Evolutionary conservation across 2,888 invertebrate genomes (phyloP).

Genomic region (Salpingus planirostris): DNA sequence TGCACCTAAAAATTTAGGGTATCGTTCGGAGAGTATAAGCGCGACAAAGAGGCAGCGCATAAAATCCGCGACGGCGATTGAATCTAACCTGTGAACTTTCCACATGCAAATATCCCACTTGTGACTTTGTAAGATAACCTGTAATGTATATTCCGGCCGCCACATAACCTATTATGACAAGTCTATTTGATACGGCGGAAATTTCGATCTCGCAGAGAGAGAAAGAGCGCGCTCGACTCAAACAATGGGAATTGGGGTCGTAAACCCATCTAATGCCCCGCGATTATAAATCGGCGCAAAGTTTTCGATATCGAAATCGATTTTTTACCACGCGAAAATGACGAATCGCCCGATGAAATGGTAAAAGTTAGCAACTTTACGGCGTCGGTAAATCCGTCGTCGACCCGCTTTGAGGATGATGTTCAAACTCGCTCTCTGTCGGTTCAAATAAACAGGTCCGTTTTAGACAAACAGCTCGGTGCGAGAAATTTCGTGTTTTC

Average conservation of each 20-base stretch:
- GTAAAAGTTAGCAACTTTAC: constrained; percentile 3
- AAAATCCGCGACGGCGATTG: constrained; percentile 23
- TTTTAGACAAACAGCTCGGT: constrained; percentile 10
- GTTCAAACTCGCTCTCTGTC: too few species aligned
- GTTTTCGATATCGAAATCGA: constrained; percentile 2
- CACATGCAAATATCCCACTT: constrained; percentile 38
- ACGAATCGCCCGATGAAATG: too few species aligned
- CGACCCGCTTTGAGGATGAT: constrained; percentile 15
- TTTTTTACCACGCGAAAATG: neutral
- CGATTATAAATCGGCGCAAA: too few species aligned
- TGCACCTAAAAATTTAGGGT: too few species aligned
- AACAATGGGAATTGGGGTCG: too few species aligned
- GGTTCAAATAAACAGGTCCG: constrained; percentile 17
- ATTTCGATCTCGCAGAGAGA: too few species aligned
- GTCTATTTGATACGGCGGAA: constrained; percentile 33
- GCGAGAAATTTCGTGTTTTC: constrained; percentile 14
- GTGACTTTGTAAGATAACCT: constrained; percentile 32
- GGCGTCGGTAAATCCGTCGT: constrained; percentile 19
- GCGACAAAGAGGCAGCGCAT: constrained; percentile 11
- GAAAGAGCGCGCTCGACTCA: too few species aligned
- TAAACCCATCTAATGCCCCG: too few species aligned
- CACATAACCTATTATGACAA: constrained; percentile 37
- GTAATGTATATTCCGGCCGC: constrained; percentile 29
- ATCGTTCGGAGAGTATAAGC: too few species aligned
- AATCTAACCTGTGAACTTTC: constrained; percentile 37